phyloP scores from a whole-genome alignment of 2,888 invertebrate genomes.

The Ceramica pisi region DNA sequence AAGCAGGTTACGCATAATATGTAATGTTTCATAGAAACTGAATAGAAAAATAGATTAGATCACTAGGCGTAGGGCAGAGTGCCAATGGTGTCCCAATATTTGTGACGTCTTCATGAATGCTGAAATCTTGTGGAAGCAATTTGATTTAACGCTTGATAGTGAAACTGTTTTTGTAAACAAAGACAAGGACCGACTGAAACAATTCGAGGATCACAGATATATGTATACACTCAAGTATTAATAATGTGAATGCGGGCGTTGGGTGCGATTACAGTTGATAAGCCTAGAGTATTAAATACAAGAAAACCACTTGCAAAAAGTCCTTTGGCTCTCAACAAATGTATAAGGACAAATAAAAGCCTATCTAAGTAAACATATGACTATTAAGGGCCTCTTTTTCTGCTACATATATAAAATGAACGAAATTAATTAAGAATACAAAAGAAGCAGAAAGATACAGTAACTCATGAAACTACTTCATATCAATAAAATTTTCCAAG shows the following conservation, averaged over 20 bases:
- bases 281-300: not conserved
- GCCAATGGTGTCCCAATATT: constrained; percentile 25
- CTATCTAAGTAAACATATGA: not conserved
- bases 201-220: not conserved
- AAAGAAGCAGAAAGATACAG: not conserved
- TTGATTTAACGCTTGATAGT: constrained; percentile 7
- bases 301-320: not conserved
- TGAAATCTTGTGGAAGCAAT: constrained; percentile 4
- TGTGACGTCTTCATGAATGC: not conserved
- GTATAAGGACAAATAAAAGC: constrained; percentile 6
- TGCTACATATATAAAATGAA: not conserved
- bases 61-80: constrained; percentile 13
- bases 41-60: constrained; percentile 33
- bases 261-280: not conserved
- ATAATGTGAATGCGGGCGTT: not conserved
- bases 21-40: constrained; percentile 28
- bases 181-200: not conserved
- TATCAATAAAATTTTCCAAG: constrained; percentile 39
- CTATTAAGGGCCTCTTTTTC: not conserved
- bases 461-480: not conserved
- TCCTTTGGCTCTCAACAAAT: not conserved
- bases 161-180: not conserved
- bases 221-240: not conserved
- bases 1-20: constrained; percentile 32
- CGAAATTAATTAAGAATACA: not conserved